Conservation (phyloP, 2,113 vertebrate genomes). For the Datnioides undecimradiatus region DNA sequence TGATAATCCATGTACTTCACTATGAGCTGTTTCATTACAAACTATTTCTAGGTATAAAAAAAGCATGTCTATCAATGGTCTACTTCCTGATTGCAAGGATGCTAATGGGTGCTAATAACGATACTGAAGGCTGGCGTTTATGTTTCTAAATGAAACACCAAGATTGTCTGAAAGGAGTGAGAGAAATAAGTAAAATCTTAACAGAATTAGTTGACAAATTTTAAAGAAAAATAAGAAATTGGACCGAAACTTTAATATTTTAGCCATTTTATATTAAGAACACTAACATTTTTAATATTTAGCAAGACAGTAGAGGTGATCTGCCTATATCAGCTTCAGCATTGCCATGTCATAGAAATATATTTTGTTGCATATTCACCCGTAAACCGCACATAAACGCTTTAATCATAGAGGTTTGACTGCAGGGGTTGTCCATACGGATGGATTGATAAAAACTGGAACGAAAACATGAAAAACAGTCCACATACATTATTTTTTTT, state of each 20-base stretch:
- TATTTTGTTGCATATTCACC: neutral
- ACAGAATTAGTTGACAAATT: neutral
- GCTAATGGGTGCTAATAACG: neutral
- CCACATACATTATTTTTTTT: neutral
- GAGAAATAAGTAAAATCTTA: neutral
- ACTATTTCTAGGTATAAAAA: neutral
- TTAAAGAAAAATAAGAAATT: neutral
- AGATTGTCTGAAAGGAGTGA: neutral
- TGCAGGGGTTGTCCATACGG: neutral
- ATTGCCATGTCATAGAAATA: neutral
- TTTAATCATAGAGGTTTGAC: neutral
- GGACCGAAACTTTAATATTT: neutral
- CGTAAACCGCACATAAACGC: neutral
- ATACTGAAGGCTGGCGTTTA: neutral
- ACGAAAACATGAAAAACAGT: neutral
- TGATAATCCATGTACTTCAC: neutral
- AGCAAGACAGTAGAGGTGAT: neutral
- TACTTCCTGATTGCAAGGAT: neutral
- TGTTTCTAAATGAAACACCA: neutral
- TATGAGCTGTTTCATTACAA: neutral
- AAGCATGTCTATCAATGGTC: neutral
- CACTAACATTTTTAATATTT: neutral
- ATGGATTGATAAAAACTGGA: neutral
- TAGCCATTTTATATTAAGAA: neutral
- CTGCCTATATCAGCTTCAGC: neutral